Conservation (phyloP, 2,888 invertebrate species). For the Drosophila niveifrons region DNA sequence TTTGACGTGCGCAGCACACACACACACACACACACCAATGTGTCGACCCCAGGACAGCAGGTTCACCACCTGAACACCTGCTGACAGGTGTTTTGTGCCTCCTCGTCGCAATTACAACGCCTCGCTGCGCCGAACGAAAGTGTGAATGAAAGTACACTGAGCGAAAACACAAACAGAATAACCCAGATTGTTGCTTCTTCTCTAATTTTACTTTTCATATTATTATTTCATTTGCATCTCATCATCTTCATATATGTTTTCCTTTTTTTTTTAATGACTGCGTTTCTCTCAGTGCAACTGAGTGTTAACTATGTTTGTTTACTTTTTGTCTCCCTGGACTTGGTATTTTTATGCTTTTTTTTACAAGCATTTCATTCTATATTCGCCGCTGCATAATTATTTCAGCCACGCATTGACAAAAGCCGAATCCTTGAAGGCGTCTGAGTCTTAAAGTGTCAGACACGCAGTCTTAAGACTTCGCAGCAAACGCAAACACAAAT, state of each 20-base stretch:
- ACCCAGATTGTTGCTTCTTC: background rate
- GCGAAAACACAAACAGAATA: background rate
- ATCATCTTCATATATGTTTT: background rate
- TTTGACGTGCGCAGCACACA: slow-evolving; percentile 34
- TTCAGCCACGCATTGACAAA: slow-evolving; percentile 43
- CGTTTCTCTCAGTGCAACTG: slow-evolving; percentile 15
- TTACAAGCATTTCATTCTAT: slow-evolving; percentile 52
- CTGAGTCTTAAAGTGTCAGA: slow-evolving; percentile 43
- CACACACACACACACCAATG: background rate
- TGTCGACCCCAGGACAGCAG: slow-evolving; percentile 21
- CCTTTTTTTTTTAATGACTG: background rate
- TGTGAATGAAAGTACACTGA: slow-evolving; percentile 34
- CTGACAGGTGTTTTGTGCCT: slow-evolving; percentile 66
- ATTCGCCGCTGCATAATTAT: slow-evolving; percentile 67
- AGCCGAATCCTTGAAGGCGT: slow-evolving; percentile 39
- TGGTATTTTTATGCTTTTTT: slow-evolving; percentile 36
- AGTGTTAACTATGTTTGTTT: slow-evolving; percentile 37
- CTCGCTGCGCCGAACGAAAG: slow-evolving; percentile 40
- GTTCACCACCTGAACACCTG: slow-evolving; percentile 64
- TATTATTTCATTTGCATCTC: background rate
- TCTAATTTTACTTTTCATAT: background rate
- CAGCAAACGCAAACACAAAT: background rate
- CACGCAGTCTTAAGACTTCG: slow-evolving; percentile 36
- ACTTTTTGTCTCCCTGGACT: slow-evolving; percentile 23
- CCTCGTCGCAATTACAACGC: slow-evolving; percentile 67